phyloP scores from a whole-genome alignment of 2,888 invertebrate species.

The Perizoma affinitatum region DNA sequence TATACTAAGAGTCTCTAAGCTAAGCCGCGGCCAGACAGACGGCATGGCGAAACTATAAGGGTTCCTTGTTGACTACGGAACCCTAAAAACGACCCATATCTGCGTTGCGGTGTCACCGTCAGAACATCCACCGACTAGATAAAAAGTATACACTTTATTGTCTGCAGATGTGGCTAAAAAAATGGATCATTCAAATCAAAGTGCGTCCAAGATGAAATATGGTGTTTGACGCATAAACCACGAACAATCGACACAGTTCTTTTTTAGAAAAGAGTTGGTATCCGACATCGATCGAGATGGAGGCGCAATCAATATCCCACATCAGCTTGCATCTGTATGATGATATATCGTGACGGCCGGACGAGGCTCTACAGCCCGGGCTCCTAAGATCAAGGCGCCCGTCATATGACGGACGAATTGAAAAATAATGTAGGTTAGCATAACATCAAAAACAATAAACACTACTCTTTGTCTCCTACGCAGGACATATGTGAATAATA shows the following conservation, averaged over 20 bases:
- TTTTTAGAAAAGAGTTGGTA: conserved; percentile 42
- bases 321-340: conserved; percentile 59
- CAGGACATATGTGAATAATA: too few relatives aligned
- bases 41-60: too few relatives aligned
- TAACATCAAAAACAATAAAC: too few relatives aligned
- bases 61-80: too few relatives aligned
- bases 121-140: conserved; percentile 7
- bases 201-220: conserved; percentile 43
- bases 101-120: too few relatives aligned
- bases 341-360: conserved; percentile 57
- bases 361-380: conserved; percentile 4
- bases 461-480: too few relatives aligned
- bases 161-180: conserved; percentile 20
- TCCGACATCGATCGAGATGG: conserved; percentile 42
- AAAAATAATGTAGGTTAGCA: too few relatives aligned
- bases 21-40: too few relatives aligned
- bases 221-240: conserved; percentile 53
- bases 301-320: conserved; percentile 41
- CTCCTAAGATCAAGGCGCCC: conserved; percentile 5
- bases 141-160: conserved; percentile 13
- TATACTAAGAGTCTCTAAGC: too few relatives aligned
- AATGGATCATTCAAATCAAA: conserved; percentile 30
- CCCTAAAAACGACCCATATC: too few relatives aligned
- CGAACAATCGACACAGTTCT: conserved; percentile 56
- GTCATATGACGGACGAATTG: background rate